phyloP scores from a whole-genome alignment of 1,140 invertebrate species.

The Hermetia illucens region DNA sequence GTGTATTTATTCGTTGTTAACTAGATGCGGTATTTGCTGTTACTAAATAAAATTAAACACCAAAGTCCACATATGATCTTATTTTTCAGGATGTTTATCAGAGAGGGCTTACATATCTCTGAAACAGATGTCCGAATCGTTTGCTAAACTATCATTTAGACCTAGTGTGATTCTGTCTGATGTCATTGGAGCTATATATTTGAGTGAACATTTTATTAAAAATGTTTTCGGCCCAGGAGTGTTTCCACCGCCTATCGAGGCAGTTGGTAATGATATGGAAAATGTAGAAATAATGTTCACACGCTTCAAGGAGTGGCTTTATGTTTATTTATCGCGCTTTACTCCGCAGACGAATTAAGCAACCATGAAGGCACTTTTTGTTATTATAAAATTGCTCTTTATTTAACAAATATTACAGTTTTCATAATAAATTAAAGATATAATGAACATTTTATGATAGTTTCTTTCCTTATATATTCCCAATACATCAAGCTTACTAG shows the following conservation, averaged over 20 bases:
- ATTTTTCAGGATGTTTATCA: conserved; percentile 15
- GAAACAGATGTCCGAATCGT: conserved; percentile 23
- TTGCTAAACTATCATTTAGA: conserved; percentile 21
- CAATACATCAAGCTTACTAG: no score
- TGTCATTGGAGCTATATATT: conserved; percentile 17
- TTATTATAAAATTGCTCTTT: neutral
- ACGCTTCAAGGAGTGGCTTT: conserved; percentile 17
- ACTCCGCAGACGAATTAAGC: neutral
- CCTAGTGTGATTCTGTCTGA: conserved; percentile 17
- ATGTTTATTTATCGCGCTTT: neutral
- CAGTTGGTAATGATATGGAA: conserved; percentile 10
- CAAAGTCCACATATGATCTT: no score
- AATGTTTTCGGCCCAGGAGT: conserved; percentile 13
- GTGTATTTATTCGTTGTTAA: no score
- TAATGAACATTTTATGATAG: no score
- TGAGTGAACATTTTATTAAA: conserved; percentile 19
- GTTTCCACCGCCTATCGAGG: conserved; percentile 13
- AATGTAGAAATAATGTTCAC: conserved; percentile 18
- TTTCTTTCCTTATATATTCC: no score
- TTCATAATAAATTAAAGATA: no score
- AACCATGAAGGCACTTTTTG: neutral
- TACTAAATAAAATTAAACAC: no score
- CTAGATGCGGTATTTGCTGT: no score
- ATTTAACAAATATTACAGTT: neutral
- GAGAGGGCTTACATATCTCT: conserved; percentile 20